Percentiles rank a stretch among this genome's conserved stretches.
Evolutionary conservation across 2,888 invertebrate species (phyloP).

Genomic region (Clitarchus hookeri): DNA sequence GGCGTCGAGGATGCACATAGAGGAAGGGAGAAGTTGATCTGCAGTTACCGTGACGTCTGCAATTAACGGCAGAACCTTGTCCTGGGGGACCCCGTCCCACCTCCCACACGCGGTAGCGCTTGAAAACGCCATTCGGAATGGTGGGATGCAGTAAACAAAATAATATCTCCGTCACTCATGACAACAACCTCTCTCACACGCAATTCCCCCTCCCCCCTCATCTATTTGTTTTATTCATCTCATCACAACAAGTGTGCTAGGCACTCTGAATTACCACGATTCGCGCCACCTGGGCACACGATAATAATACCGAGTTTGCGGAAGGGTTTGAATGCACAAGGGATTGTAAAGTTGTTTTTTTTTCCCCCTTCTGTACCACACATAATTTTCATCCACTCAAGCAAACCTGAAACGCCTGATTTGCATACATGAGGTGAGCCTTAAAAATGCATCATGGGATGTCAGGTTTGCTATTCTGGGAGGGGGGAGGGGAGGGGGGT

Average conservation of each 20-base stretch:
- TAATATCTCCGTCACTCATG: no score
- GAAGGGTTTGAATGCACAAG: not conserved
- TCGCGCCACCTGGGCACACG: not conserved
- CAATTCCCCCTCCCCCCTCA: no score
- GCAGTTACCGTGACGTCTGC: no score
- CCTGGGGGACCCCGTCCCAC: no score
- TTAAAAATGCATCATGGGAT: not conserved
- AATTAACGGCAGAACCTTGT: no score
- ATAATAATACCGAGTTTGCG: not conserved
- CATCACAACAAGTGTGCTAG: not conserved
- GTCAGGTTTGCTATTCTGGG: not conserved
- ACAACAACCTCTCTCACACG: no score
- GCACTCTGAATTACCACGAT: not conserved
- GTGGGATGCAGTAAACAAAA: no score
- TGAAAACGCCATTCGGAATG: no score
- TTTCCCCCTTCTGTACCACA: not conserved
- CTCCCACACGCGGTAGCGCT: no score
- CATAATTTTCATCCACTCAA: not conserved
- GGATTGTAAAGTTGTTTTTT: not conserved
- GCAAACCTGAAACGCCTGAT: not conserved
- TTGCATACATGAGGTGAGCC: constrained; percentile 3
- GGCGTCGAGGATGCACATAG: no score
- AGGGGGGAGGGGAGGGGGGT: not conserved
- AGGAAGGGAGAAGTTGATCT: no score
- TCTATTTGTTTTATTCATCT: no score